A percentile compares a stretch with the other conserved stretches of the same genome.
These are phyloP conservation scores for Trachelipus rathkii DNA, from an alignment of 1,140 invertebrate species.

Conservation along the genomic window DNA sequence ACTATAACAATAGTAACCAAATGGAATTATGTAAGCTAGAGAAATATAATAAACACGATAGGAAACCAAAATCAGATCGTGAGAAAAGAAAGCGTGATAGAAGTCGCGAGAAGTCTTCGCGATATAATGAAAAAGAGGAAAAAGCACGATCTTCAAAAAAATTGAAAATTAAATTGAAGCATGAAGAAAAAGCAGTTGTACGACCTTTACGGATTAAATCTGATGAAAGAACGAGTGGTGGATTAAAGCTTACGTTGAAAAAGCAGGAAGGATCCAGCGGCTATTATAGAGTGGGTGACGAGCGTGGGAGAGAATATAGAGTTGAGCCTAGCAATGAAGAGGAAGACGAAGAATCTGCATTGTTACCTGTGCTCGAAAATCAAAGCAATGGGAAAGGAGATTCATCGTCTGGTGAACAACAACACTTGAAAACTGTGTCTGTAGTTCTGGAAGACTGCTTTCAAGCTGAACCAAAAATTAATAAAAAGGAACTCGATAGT, in stretches of 20 bases:
- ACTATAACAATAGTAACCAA: no score
- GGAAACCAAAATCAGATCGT: not conserved
- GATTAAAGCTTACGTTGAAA: not conserved
- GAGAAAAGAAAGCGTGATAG: not conserved
- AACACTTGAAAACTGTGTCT: not conserved
- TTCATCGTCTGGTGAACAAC: not conserved
- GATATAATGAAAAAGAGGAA: not conserved
- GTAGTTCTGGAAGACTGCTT: not conserved
- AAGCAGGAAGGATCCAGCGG: not conserved
- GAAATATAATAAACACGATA: conserved; percentile 1
- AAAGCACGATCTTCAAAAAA: not conserved
- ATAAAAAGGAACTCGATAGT: not conserved
- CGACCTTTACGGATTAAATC: not conserved
- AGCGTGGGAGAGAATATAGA: not conserved
- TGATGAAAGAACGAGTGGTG: not conserved
- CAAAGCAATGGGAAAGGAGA: not conserved
- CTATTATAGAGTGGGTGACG: not conserved
- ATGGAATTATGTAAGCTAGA: not conserved
- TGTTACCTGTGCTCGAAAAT: not conserved
- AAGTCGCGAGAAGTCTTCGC: not conserved
- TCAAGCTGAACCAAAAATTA: not conserved
- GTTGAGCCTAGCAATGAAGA: not conserved
- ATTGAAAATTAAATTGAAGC: not conserved
- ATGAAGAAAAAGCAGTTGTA: not conserved
- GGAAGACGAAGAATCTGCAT: not conserved